Percentiles rank a stretch among this genome's conserved stretches.
Conservation (phyloP, 30 jellyfish, hydroid and myxozoan species). For the Aurelia coerulea region DNA sequence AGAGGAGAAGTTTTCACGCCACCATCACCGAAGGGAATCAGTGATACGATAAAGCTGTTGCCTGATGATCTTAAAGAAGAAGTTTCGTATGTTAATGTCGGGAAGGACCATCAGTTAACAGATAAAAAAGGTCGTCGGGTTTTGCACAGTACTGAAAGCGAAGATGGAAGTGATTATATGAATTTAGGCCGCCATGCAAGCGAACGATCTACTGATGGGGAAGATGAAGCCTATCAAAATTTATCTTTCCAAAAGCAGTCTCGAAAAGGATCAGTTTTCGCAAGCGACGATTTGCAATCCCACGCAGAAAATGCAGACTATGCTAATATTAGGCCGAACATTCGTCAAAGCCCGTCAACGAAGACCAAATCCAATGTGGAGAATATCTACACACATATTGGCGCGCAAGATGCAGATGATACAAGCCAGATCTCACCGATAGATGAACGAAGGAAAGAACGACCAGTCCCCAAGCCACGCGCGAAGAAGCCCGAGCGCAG, state of each 20-base stretch:
- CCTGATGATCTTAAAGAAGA: slow-evolving; percentile 21
- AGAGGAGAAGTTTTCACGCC: neutral
- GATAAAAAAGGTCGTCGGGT: slow-evolving; percentile 10
- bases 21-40: neutral
- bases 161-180: neutral
- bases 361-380: slow-evolving; percentile 5
- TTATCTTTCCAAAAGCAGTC: neutral
- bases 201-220: slow-evolving; percentile 21
- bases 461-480: slow-evolving; percentile 55
- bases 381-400: slow-evolving; percentile 41
- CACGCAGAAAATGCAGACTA: slow-evolving; percentile 1
- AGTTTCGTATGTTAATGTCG: slow-evolving; percentile 47
- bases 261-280: neutral
- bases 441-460: neutral
- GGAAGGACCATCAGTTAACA: slow-evolving; percentile 2
- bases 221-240: slow-evolving; percentile 13
- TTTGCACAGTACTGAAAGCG: neutral
- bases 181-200: slow-evolving; percentile 6
- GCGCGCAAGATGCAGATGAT: neutral
- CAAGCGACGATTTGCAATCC: slow-evolving; percentile 1
- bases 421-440: neutral
- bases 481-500: slow-evolving; percentile 66
- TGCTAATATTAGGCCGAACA: neutral
- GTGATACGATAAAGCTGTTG: neutral
- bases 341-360: slow-evolving; percentile 26